Base-by-base conservation (phyloP, 2,797 vertebrate genomes). In the Antrozous pallidus region DNA sequence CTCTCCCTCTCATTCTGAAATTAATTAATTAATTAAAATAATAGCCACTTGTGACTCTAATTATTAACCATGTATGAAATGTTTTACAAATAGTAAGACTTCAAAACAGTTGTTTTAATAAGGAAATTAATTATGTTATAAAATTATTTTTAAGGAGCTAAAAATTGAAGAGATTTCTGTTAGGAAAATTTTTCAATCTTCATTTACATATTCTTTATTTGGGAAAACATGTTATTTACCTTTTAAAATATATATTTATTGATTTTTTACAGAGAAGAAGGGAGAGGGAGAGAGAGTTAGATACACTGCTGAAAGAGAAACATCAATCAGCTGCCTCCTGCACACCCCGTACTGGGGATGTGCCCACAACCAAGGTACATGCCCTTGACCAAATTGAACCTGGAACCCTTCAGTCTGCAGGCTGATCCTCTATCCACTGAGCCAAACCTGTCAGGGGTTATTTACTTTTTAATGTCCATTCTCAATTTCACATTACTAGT, bases 151-250 rank as follows among this genome's bases (percentile, higher is more conserved):
- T 56, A 70, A 88, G 20, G 10, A 58, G 0, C 0, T 90, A n/a
- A 8, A 84, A 73, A 11, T 18, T 2, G 26, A 90, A 88, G 6
- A 0, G 2, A 3, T 13, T 85, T 70, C 20, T 4, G 3, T 16
- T 71, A 13, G 3, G 47, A 58, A 78, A 22, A 33, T 36, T 77
- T 92, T 93, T 91, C 31, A 90, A 26, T 16, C 1, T 86, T 91
- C 24, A 70, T 20, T 74, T 70, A 2, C 0, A 49, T 90, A 67
- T 90, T 88, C 13, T 45, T 87, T 42, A 38, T n/a, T 91, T 90
- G 1, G 31, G 17, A 20, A 38, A 47, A 73, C 69, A n/a, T 14
- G 6, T 28, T 20, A 36, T 38, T 2, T 70, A 28, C 12, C 58
- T 74, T 33, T 78, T 10, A 36, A 54, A 49, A 54, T 8, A 24